phyloP scores from a whole-genome alignment of 2,888 invertebrate species.

The Caenorhabditis drosophilae region DNA sequence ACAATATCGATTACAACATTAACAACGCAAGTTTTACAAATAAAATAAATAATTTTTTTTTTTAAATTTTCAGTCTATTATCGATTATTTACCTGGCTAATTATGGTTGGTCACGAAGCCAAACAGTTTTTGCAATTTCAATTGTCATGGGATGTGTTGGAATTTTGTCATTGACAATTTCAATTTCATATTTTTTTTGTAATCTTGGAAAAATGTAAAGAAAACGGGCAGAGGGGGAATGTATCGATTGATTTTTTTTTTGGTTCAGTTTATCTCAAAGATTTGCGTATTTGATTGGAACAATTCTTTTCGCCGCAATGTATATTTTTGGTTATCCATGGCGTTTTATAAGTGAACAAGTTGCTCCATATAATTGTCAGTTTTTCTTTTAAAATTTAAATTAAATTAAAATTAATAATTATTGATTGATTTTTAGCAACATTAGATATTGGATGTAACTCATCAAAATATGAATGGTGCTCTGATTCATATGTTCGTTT shows the following conservation, averaged over 20 bases:
- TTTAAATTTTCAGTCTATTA: conserved; percentile 16
- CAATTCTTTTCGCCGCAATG: conserved; percentile 38
- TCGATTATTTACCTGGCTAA: conserved; percentile 39
- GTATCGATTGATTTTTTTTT: background rate
- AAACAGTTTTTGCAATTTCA: conserved; percentile 37
- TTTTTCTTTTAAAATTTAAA: background rate
- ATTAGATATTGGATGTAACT: conserved; percentile 36
- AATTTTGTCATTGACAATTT: conserved; percentile 27
- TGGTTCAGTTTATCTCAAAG: background rate
- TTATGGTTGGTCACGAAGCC: conserved; percentile 40
- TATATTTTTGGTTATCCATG: conserved; percentile 45
- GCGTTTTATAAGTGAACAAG: conserved; percentile 13
- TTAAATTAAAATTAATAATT: background rate
- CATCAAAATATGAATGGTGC: conserved; percentile 44
- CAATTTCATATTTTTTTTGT: conserved; percentile 31
- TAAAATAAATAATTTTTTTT: too few relatives aligned
- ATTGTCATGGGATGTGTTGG: conserved; percentile 39
- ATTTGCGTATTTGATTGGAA: conserved; percentile 36
- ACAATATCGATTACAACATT: conserved; percentile 40
- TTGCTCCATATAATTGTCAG: conserved; percentile 39
- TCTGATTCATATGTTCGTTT: too few relatives aligned
- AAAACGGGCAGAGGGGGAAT: too few relatives aligned
- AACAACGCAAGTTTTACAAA: conserved; percentile 27
- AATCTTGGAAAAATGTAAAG: conserved; percentile 30
- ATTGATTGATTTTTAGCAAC: conserved; percentile 7